Percentiles rank a stretch among this genome's conserved stretches.
Conservation (phyloP, 1,140 invertebrate species). For the Drosophila pectinifera region DNA sequence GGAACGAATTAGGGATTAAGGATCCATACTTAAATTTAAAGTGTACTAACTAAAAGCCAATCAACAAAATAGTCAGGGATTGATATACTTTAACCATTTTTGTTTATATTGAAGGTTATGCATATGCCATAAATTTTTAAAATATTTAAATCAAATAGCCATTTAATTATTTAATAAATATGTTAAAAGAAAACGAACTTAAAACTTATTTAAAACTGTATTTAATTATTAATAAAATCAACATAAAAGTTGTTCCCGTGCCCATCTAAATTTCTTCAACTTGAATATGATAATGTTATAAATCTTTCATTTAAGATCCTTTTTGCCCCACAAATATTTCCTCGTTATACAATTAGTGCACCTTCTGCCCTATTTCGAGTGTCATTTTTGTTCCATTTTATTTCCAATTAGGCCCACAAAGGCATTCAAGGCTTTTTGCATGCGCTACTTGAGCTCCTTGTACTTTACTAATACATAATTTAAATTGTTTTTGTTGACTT, state of each 20-base stretch:
- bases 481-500: slow-evolving; percentile 55
- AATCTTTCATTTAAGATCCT: neutral
- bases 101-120: too few species aligned
- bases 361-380: neutral
- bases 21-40: too few species aligned
- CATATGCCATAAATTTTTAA: too few species aligned
- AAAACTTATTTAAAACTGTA: neutral
- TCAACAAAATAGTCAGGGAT: too few species aligned
- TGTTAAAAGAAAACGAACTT: too few species aligned
- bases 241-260: neutral
- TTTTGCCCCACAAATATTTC: neutral
- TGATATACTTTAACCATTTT: too few species aligned
- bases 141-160: too few species aligned
- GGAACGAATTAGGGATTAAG: too few species aligned
- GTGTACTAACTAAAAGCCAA: too few species aligned
- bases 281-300: neutral
- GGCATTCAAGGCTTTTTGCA: slow-evolving; percentile 13
- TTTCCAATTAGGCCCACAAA: slow-evolving; percentile 12
- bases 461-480: slow-evolving; percentile 24
- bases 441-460: slow-evolving; percentile 15
- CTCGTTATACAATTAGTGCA: slow-evolving; percentile 15
- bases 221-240: neutral
- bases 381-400: slow-evolving; percentile 1
- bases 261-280: neutral
- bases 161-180: too few species aligned